Base-by-base conservation (phyloP, 2,113 vertebrate genomes). In the Alligator mississippiensis region DNA sequence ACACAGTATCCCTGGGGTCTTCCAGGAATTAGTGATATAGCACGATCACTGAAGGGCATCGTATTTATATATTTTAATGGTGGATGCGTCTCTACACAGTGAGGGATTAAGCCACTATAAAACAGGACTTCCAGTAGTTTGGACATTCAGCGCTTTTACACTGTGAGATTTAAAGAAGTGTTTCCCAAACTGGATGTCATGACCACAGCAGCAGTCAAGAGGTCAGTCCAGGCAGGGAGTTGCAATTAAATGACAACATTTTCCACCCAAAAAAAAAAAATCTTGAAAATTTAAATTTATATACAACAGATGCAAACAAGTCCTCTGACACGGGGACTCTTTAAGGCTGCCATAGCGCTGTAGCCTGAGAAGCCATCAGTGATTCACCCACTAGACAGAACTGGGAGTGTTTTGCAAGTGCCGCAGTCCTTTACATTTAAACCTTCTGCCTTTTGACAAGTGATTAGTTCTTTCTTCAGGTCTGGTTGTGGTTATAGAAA, bases 301-400 rank as follows among this genome's bases (percentile, higher is more conserved):
- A n/a, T 16, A 4, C 38, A 78, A 14, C 9, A 5, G 22, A 19
- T 54, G 27, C 34, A 74, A 47, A 25, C 3, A 34, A 47, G 57
- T 62, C 82, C 54, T 5, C 74, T 54, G 64, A 27, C 38, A 76
- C 8, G 47, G 30, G 4, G 15, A 47, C 28, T 84, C 57, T 72
- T 16, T 0, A 1, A 25, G 64, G 84, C 64, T 55, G 60, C 60
- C 47, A 30, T 28, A 6, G 0, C 79, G 78, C 78, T 74, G 54
- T 34, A 22, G 2, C 84, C 17, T 11, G 8, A 34, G 18, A 27
- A 25, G 9, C 18, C 1, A 0, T 11, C 74, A 79, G 90, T 14
- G 27, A 0, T 30, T n/a, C 38, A 11, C 17, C 57, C 75, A 19
- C 62, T 30, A 3, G 0, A 22, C 14, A 12, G 89, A 0, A 12